Conservation (phyloP, 2,888 invertebrate genomes). For the Drosophila silvestris region DNA sequence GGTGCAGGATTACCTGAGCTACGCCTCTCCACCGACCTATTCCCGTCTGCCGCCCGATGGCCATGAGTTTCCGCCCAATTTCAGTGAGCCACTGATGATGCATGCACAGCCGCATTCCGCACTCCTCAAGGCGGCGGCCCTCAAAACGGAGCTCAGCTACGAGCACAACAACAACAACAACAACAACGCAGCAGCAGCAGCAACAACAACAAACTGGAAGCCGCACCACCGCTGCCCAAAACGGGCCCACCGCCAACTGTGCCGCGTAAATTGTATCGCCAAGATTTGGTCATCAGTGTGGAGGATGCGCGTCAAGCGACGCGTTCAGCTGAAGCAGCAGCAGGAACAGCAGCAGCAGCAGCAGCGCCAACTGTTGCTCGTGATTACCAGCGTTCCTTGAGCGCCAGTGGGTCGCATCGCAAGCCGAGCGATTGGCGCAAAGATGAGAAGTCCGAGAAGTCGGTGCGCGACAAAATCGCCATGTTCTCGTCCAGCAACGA, state of each 20-base stretch:
- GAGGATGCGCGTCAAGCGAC: constrained; percentile 77
- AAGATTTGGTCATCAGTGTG: constrained; percentile 84
- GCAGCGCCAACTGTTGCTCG: constrained; percentile 40
- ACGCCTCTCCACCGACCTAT: constrained; percentile 84
- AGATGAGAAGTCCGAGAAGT: constrained; percentile 92
- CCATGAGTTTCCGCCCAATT: constrained; percentile 85
- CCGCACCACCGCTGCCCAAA: constrained; percentile 85
- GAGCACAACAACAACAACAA: constrained; percentile 54
- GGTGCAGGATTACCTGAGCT: constrained; percentile 84
- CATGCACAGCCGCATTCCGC: constrained; percentile 68
- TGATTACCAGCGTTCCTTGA: constrained; percentile 83
- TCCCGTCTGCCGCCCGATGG: constrained; percentile 85
- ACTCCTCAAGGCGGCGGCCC: constrained; percentile 48
- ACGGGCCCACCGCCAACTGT: constrained; percentile 83
- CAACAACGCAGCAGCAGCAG: constrained; percentile 36
- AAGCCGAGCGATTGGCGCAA: constrained; percentile 87
- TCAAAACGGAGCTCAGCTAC: constrained; percentile 49
- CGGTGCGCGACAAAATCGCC: constrained; percentile 94
- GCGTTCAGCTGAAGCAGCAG: constrained; percentile 26
- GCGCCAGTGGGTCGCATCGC: constrained; percentile 74
- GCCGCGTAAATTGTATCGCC: constrained; percentile 84
- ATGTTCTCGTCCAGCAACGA: constrained; percentile 89
- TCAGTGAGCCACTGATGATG: constrained; percentile 85
- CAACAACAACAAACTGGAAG: constrained; percentile 39
- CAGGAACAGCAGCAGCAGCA: constrained; percentile 4